phyloP scores from a whole-genome alignment of 2,797 vertebrate genomes.

The Spinus olivaceus region DNA sequence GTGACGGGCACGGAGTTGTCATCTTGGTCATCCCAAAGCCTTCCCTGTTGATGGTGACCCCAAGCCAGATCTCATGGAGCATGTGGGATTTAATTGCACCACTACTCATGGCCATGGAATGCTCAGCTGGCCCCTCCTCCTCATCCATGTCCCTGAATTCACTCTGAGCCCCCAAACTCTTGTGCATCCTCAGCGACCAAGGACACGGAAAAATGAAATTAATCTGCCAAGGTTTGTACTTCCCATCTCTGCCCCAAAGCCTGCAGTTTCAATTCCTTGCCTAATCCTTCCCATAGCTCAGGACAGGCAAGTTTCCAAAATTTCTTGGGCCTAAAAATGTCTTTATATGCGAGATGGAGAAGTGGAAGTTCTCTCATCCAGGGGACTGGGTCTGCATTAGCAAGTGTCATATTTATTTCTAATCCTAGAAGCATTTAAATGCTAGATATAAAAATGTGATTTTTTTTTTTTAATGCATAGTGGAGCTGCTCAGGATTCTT shows the following conservation, averaged over 20 bases:
- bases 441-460: background rate
- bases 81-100: rapidly evolving
- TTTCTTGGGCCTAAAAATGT: background rate
- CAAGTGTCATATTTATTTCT: background rate
- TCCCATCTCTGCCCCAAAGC: background rate
- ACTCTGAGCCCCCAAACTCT: background rate
- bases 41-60: background rate
- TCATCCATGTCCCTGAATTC: background rate
- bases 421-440: background rate
- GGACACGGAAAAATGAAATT: background rate
- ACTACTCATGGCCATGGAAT: rapidly evolving
- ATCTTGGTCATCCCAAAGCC: background rate
- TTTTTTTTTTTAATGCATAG: background rate
- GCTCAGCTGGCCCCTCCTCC: background rate
- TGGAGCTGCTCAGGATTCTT: background rate
- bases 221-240: background rate
- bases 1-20: rapidly evolving
- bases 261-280: background rate
- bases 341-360: background rate
- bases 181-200: rapidly evolving
- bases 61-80: background rate
- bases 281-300: background rate
- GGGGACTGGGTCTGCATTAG: background rate
- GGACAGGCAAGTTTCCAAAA: background rate
- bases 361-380: background rate